Percentiles rank a stretch among this genome's conserved stretches.
Conservation (phyloP, 2,888 invertebrate genomes). For the Gastrophysa polygoni region DNA sequence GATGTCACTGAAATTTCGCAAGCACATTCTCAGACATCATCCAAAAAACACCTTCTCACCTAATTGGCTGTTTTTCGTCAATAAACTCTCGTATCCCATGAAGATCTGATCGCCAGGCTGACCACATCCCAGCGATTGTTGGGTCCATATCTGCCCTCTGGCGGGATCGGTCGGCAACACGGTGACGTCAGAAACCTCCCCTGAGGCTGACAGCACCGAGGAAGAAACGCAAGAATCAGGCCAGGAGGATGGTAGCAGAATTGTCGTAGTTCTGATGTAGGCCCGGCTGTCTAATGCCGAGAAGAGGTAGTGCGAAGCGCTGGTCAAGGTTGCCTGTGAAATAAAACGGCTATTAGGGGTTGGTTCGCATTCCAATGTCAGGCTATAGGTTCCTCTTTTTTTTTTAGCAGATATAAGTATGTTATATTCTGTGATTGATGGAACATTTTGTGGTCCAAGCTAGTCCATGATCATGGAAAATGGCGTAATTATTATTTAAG, state of each 20-base stretch:
- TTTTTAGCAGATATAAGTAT: too few species aligned
- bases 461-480: too few species aligned
- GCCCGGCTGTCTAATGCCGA: constrained; percentile 64
- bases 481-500: too few species aligned
- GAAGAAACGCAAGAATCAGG: constrained; percentile 59
- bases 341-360: too few species aligned
- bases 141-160: constrained; percentile 65
- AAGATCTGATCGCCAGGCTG: constrained; percentile 65
- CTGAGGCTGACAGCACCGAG: constrained; percentile 57
- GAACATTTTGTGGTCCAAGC: too few species aligned
- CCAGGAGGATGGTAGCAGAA: constrained; percentile 67
- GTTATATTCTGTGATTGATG: too few species aligned
- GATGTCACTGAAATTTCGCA: too few species aligned
- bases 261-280: constrained; percentile 63
- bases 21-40: too few species aligned
- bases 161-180: constrained; percentile 61
- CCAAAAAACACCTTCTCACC: constrained; percentile 41
- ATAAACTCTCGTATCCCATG: constrained; percentile 58
- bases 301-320: constrained; percentile 64
- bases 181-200: constrained; percentile 64
- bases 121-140: constrained; percentile 67
- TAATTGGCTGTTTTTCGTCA: constrained; percentile 50
- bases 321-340: constrained; percentile 63
- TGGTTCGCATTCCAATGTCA: too few species aligned
- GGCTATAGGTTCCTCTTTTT: too few species aligned